phyloP scores from a whole-genome alignment of 2,113 vertebrate genomes.

The Pandion haliaetus region DNA sequence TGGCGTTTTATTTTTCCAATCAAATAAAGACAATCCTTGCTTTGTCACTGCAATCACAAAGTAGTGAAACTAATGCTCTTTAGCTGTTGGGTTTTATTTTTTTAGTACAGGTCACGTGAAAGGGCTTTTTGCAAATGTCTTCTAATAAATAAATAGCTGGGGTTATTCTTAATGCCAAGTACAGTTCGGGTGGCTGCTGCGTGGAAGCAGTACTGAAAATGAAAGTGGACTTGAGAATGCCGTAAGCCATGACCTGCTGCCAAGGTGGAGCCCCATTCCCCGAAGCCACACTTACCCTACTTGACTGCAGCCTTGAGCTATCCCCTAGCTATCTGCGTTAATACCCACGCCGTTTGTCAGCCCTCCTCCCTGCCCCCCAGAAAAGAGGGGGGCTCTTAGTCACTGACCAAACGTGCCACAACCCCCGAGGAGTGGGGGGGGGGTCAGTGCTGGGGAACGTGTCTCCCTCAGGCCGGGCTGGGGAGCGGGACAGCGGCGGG shows the following conservation, averaged over 20 bases:
- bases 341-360: fast-evolving
- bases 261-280: not conserved
- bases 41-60: not conserved
- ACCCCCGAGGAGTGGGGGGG: too few relatives aligned
- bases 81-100: not conserved
- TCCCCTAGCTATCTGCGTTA: too few relatives aligned
- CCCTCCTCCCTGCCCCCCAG: not conserved
- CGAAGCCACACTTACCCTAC: fast-evolving
- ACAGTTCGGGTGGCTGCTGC: not conserved
- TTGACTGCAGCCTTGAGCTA: too few relatives aligned
- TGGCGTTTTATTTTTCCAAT: not conserved
- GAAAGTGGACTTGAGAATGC: not conserved
- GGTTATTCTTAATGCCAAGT: not conserved
- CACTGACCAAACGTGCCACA: not conserved
- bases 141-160: not conserved
- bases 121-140: not conserved
- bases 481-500: too few relatives aligned
- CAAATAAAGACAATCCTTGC: not conserved
- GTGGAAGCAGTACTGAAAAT: not conserved
- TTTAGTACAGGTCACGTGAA: not conserved
- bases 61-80: not conserved
- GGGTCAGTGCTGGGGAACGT: not conserved
- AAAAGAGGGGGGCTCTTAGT: not conserved
- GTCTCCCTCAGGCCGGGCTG: not conserved
- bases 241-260: not conserved